Evolutionary conservation across 2,888 invertebrate genomes (phyloP), one percentile per base, ranked within the genome.

Genomic region (Megamerina dolium): DNA sequence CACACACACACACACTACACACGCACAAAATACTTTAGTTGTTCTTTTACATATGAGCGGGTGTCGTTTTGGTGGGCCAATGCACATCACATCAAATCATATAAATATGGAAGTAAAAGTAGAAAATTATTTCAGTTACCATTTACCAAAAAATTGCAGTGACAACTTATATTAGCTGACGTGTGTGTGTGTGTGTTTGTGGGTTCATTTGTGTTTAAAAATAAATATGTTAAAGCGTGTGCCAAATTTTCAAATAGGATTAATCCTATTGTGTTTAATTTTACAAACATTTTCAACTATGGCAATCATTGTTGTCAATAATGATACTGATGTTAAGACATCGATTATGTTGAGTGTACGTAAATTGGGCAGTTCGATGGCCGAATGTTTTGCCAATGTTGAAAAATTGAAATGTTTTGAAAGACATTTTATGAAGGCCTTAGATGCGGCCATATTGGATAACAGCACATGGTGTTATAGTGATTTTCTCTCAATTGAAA

Each of bases 371-470:
- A 55, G 53, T 14, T 29, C 55, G 27, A 39, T 69, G 41, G 59
- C 58, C 8, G 56, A 59, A 14, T 72, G 72, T 32, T 48, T 71
- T 14, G 51, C 51, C 2, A 50, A 55, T 3, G 19, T 46, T 3
- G 37, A 43, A 31, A 57, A 52, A 13, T 42, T 49, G 42, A 52
- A 57, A 18, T 77, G 77, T 49, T 48, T 77, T n/a, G 72, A 72
- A 42, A 66, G 64, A 43, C 64, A 68, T 49, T 60, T 72, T 0
- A 51, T 73, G 30, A 58, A 66, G 5, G 47, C 67, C 9, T 55
- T 77, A 33, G 74, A 76, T 46, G 63, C 65, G 9, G 74, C 73
- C 3, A 59, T 73, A 8, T 54, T 56, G 49, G 70, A 68, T 42
- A 68, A 70, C 42, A 57, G 51, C 23, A 68, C 65, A 3, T 71